Evolutionary conservation across 92 coral and sea anemone genomes (phyloP).

Genomic region (Epizoanthus illoricatus): DNA sequence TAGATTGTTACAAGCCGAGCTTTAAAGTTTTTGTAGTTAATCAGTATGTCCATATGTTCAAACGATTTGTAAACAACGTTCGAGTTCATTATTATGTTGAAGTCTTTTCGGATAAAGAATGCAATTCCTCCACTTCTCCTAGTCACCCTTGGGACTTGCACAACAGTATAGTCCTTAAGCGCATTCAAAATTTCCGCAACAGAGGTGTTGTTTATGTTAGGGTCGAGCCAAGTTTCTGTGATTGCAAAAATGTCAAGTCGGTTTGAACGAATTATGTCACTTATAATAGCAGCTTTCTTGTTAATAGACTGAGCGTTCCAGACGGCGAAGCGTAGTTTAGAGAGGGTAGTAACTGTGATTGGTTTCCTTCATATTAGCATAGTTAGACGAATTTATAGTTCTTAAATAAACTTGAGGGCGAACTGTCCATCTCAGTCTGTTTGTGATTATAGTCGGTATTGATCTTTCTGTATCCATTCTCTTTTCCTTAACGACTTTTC

Average conservation of each 20-base stretch:
- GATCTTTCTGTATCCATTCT: constrained; percentile 1
- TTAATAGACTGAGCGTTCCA: constrained; percentile 31
- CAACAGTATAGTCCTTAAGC: constrained; percentile 23
- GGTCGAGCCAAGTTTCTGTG: constrained; percentile 29
- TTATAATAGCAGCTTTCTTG: constrained; percentile 12
- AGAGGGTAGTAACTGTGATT: not conserved
- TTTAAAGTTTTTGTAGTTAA: constrained; percentile 1
- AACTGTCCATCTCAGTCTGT: not conserved
- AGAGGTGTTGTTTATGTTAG: constrained; percentile 1
- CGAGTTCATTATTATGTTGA: constrained; percentile 20
- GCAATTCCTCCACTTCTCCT: constrained; percentile 45
- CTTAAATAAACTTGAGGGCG: not conserved
- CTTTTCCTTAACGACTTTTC: not conserved
- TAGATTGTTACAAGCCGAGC: constrained; percentile 23
- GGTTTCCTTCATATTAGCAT: not conserved
- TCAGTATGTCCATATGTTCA: constrained; percentile 13
- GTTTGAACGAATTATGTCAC: constrained; percentile 31
- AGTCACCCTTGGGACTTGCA: constrained; percentile 39
- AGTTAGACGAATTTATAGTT: not conserved
- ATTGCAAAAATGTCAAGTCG: constrained; percentile 26
- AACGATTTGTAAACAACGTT: constrained; percentile 26
- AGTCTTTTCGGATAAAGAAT: constrained; percentile 30
- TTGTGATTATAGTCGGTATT: not conserved
- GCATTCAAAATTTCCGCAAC: constrained; percentile 36
- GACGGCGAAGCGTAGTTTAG: constrained; percentile 27